A percentile compares a stretch with the other conserved stretches of the same genome.
Conservation (phyloP, 1,140 invertebrate genomes). For the Tachypleus tridentatus region DNA sequence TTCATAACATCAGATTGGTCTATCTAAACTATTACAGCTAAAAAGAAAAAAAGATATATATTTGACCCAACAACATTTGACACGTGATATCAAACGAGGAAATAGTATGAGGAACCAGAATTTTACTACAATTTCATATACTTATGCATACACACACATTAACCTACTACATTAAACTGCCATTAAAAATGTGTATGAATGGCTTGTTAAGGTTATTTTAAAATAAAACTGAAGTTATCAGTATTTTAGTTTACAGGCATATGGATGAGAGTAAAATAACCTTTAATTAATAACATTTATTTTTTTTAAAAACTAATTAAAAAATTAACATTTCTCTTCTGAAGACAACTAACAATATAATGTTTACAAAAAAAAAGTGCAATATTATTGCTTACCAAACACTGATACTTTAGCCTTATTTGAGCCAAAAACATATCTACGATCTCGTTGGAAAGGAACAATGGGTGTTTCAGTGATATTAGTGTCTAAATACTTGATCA, state of each 20-base stretch:
- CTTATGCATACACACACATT: no score
- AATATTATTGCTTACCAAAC: conserved; percentile 44
- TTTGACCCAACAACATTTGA: no score
- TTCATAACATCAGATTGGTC: no score
- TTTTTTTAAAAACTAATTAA: conserved; percentile 5
- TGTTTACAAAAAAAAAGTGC: conserved; percentile 2
- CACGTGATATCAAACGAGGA: no score
- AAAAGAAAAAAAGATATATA: no score
- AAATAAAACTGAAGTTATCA: conserved; percentile 3
- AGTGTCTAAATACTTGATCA: conserved; percentile 89
- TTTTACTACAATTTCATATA: no score
- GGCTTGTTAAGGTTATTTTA: not conserved
- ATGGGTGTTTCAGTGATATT: conserved; percentile 83
- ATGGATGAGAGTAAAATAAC: not conserved
- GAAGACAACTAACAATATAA: conserved; percentile 3
- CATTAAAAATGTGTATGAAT: no score
- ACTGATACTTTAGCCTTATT: conserved; percentile 73
- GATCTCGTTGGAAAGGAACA: conserved; percentile 72
- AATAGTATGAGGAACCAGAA: no score
- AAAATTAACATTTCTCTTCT: conserved; percentile 3
- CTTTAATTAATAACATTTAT: not conserved
- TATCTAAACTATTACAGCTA: no score
- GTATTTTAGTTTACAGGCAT: not conserved
- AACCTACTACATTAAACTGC: no score
- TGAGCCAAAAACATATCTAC: conserved; percentile 90